Base-by-base conservation (phyloP, 2,888 invertebrate species). In the Andrena trimmerana region DNA sequence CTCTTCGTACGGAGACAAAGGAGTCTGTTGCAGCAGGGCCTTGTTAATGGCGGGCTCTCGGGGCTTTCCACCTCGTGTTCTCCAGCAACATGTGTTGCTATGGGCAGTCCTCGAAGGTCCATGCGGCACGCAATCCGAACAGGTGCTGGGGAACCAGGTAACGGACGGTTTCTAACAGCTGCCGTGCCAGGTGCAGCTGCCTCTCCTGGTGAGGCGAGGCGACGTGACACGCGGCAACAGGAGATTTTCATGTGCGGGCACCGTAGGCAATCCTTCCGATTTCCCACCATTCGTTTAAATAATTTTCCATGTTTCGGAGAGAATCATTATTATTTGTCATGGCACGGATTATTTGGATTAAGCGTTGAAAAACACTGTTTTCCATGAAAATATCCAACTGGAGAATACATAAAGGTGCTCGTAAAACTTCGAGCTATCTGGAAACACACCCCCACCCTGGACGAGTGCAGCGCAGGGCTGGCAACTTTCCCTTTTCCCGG, bases 111-210 rank as follows among this genome's bases (percentile, higher is more conserved):
- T 80, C 60, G 65, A 78, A 84, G 78, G 88, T 87, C 87, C 84
- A 87, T 78, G 78, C 80, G 81, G 90, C 92, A 93, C 92, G 91
- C 92, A 90, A 92, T 87, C 89, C 89, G 88, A 93, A 93, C 93
- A 92, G 93, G 93, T 93, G 93, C 92, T 90, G 76, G 86, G 86
- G 84, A 83, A 87, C 90, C 92, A 90, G 92, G 91, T 92, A 93
- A 93, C 92, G 91, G 92, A 92, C 92, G 90, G 85, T 83, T 86
- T 70, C 81, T 69, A 92, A 90, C 93, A 93, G 92, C 93, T 93
- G 93, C 92, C 90, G 88, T 88, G 90, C 93, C 93, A 93, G 93
- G 93, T 93, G 93, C 90, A 90, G 85, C 81, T 69, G 57, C 62
- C 73, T 72, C 81, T 67, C 76, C 71, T 70, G 70, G 66, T 77